Base-by-base conservation (phyloP, 2,888 invertebrate genomes). In the Caenorhabditis parvicauda region DNA sequence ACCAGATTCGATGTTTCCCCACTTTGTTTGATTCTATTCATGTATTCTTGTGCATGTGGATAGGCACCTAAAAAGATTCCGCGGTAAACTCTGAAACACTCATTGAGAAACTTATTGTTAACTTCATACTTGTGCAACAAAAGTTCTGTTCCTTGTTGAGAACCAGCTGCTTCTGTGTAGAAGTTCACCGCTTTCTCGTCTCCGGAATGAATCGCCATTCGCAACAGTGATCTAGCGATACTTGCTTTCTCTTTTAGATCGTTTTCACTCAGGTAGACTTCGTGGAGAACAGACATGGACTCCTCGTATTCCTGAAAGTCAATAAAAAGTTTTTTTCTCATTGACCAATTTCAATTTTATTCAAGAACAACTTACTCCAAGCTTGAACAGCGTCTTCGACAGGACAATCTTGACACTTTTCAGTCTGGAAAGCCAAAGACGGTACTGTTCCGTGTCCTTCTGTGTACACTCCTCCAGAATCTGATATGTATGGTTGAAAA, bases 51-150 rank as follows among this genome's bases (percentile, higher is more conserved):
- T 2, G 70, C 71, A 41, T 70, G 64, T 17, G 25, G 42, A 52
- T 59, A 70, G 7, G 72, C 64, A 1, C 75, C 75, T 17, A 69
- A 52, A 42, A 75, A 75, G 17, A 70, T 59, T 14, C 67, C 59
- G 22, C 68, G 59, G n/a, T 72, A 51, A 2, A 64, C 54, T 57
- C 71, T 75, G 42, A 53, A 66, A 38, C 17, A 39, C 3, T 22
- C 3, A 6, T 1, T 45, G 9, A 42, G 2, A 17, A 41, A 29
- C 25, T 28, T 19, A 44, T 39, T 4, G 3, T 17, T 6, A 2
- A 4, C 37, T 22, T 46, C 47, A 22, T 28, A 64, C 62, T 70
- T 67, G 28, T 67, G 67, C 12, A 65, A 14, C 0, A 56, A 42
- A 35, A 64, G 48, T 53, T 59, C 57, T 22, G 41, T 52, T 2